Percentiles rank a stretch among this genome's conserved stretches.
Evolutionary conservation across 92 coral and sea anemone genomes (phyloP).

Genomic region (Epizoanthus stellaris): DNA sequence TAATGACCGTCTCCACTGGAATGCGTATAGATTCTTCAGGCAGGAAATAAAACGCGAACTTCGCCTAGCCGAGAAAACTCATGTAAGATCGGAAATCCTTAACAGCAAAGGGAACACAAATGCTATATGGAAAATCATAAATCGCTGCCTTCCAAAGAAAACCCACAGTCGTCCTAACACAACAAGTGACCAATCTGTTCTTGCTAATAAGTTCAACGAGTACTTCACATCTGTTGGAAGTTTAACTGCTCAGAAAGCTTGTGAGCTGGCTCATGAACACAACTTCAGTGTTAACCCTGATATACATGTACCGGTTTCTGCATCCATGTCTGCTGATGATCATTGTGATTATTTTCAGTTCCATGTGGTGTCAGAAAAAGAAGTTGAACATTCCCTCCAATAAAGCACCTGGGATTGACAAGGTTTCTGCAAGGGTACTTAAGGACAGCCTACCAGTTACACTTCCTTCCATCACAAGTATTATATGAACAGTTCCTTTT

Average conservation of each 20-base stretch:
- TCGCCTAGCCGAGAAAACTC: neutral
- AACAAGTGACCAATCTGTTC: neutral
- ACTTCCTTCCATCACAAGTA: constrained; percentile 24
- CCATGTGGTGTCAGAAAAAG: constrained; percentile 31
- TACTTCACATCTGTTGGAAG: constrained; percentile 36
- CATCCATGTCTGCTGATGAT: neutral
- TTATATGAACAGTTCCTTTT: constrained; percentile 52
- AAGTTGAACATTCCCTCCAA: constrained; percentile 32
- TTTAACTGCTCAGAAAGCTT: constrained; percentile 33
- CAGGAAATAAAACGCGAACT: too few relatives aligned
- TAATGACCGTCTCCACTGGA: neutral
- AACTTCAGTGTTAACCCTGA: constrained; percentile 7
- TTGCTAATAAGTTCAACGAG: constrained; percentile 28
- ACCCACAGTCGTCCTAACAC: neutral
- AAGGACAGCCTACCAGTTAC: constrained; percentile 20
- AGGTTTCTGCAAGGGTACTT: neutral
- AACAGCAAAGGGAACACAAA: constrained; percentile 29
- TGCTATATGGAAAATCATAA: constrained; percentile 8
- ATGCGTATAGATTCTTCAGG: too few relatives aligned
- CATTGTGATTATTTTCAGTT: constrained; percentile 6
- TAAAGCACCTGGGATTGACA: constrained; percentile 43
- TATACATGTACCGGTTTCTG: neutral
- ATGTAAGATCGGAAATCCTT: constrained; percentile 17
- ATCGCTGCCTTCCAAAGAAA: constrained; percentile 25
- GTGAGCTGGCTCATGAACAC: constrained; percentile 24